Evolutionary conservation across 2,113 vertebrate genomes (phyloP).

Genomic region (Xiphias gladius): DNA sequence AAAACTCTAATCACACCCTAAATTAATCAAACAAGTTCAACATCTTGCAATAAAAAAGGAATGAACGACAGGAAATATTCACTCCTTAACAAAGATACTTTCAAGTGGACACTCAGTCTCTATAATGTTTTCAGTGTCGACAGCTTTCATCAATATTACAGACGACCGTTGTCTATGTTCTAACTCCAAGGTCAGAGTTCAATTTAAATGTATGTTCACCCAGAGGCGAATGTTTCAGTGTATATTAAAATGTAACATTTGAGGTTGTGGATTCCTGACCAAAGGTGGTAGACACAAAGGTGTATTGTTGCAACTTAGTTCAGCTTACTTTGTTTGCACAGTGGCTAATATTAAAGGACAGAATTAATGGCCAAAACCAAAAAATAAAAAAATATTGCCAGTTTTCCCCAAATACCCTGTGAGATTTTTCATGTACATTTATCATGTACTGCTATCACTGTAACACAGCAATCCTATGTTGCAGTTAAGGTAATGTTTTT

Average conservation of each 20-base stretch:
- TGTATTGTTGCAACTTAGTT: neutral
- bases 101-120: neutral
- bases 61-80: neutral
- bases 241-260: conserved; percentile 3
- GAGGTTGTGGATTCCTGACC: conserved; percentile 1
- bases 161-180: neutral
- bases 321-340: neutral
- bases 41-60: neutral
- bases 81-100: neutral
- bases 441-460: neutral
- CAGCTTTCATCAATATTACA: neutral
- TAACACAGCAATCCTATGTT: neutral
- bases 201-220: too few relatives aligned
- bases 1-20: neutral
- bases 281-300: neutral
- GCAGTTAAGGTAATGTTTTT: neutral
- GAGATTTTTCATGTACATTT: neutral
- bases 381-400: too few relatives aligned
- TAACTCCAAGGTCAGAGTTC: neutral
- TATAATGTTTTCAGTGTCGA: neutral
- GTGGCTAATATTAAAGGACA: too few relatives aligned
- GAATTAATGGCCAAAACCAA: too few relatives aligned
- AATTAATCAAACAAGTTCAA: neutral
- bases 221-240: too few relatives aligned
- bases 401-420: too few relatives aligned